A percentile compares a stretch with the other conserved stretches of the same genome.
These are phyloP conservation scores for Pocillopora damicornis DNA, from an alignment of 64 coral and sea anemone species.

Conservation along the genomic window DNA sequence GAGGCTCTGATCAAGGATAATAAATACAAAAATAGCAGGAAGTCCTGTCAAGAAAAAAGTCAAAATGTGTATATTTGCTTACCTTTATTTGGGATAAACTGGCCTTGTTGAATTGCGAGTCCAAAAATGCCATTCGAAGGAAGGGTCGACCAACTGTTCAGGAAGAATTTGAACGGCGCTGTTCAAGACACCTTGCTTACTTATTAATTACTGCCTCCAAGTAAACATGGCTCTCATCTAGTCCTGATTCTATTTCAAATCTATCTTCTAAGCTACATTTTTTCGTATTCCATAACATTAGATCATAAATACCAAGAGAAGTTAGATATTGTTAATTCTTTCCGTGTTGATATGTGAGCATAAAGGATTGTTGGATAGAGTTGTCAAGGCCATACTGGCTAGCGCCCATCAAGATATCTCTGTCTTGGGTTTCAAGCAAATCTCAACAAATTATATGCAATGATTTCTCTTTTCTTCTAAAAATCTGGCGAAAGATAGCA, in stretches of 20 bases:
- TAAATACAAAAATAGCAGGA: neutral
- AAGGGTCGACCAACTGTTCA: neutral
- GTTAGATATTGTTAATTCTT: no score
- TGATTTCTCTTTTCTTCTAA: no score
- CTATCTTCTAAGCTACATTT: neutral
- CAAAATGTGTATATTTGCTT: neutral
- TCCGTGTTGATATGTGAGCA: no score
- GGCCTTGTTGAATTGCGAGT: slow-evolving; percentile 42
- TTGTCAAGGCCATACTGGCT: no score
- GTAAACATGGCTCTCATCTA: slow-evolving; percentile 13
- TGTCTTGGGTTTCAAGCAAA: no score
- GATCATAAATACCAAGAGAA: neutral
- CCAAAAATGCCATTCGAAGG: slow-evolving; percentile 17
- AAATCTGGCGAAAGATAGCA: no score
- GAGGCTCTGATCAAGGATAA: neutral
- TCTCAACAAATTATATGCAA: no score
- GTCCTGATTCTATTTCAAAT: neutral
- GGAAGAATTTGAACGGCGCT: slow-evolving; percentile 29
- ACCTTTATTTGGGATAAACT: slow-evolving; percentile 38
- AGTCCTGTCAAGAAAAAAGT: neutral
- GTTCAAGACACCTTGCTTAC: neutral
- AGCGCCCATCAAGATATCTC: no score
- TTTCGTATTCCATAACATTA: no score
- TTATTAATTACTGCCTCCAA: slow-evolving; percentile 23
- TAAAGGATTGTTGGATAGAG: no score